Conservation (phyloP, 1,140 invertebrate genomes). For the Halictus rubicundus region DNA sequence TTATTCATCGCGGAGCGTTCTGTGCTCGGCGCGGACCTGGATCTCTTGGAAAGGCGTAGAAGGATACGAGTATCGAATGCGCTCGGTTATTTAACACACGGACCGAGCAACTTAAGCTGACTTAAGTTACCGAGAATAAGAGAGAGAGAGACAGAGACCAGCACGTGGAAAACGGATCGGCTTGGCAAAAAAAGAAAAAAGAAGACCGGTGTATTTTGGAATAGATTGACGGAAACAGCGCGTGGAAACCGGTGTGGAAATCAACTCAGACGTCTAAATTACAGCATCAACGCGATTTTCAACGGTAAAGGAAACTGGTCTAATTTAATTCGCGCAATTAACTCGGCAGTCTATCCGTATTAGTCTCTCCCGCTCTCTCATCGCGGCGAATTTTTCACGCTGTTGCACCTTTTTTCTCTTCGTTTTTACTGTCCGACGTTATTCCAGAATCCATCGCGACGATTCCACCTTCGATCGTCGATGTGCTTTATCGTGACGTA, state of each 20-base stretch:
- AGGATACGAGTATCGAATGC: constrained; percentile 34
- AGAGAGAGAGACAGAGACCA: no score
- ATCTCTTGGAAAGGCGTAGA: constrained; percentile 7
- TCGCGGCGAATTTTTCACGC: background rate
- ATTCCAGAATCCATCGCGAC: background rate
- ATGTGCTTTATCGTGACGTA: constrained; percentile 10
- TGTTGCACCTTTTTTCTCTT: background rate
- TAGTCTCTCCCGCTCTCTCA: background rate
- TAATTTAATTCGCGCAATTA: background rate
- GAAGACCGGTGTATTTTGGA: background rate
- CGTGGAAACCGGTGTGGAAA: background rate
- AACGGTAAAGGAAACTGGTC: background rate
- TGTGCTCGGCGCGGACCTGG: background rate
- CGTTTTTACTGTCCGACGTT: background rate
- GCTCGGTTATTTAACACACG: constrained; percentile 13
- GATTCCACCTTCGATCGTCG: constrained; percentile 6
- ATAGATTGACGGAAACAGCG: background rate
- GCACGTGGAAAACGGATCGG: no score
- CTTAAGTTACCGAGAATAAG: constrained; percentile 10
- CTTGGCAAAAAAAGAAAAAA: background rate
- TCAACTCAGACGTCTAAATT: background rate
- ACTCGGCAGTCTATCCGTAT: background rate
- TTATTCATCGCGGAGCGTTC: constrained; percentile 6
- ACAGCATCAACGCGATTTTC: background rate
- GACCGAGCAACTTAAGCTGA: background rate